Percentiles rank a stretch among this genome's conserved stretches.
Evolutionary conservation across 92 coral and sea anemone species (phyloP).

Genomic region (Bergia sp.): DNA sequence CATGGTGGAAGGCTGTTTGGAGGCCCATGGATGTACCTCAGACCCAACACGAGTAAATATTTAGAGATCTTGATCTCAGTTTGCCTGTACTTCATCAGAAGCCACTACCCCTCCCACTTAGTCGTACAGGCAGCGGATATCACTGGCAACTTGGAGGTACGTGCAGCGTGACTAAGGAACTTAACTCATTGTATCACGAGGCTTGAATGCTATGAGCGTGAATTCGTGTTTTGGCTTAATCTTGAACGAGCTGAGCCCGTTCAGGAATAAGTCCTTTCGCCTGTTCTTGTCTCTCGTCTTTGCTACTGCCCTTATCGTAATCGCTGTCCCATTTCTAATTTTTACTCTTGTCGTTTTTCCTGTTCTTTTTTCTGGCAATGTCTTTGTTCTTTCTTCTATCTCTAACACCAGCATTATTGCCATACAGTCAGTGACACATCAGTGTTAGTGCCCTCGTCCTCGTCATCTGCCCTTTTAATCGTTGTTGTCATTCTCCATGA

Average conservation of each 20-base stretch:
- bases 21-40: slow-evolving; percentile 81
- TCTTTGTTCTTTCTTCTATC: too few species aligned
- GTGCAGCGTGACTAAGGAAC: not conserved
- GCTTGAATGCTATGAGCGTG: not conserved
- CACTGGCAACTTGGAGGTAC: slow-evolving; percentile 87
- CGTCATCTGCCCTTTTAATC: too few species aligned
- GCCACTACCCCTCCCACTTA: slow-evolving; percentile 80
- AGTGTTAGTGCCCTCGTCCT: too few species aligned
- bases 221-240: not conserved
- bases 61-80: slow-evolving; percentile 93
- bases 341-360: too few species aligned
- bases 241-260: not conserved
- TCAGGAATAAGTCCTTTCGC: not conserved
- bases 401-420: too few species aligned
- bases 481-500: too few species aligned
- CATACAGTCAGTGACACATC: too few species aligned
- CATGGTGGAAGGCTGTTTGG: slow-evolving; percentile 73
- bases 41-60: slow-evolving; percentile 97
- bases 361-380: too few species aligned
- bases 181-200: not conserved
- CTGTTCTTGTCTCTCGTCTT: not conserved
- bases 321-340: not conserved
- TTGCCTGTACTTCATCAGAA: slow-evolving; percentile 90
- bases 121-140: slow-evolving; percentile 69
- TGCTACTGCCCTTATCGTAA: not conserved